Evolutionary conservation across 2,797 vertebrate species (phyloP), one percentile per base, ranked within the genome.

Genomic region (Glossophaga mutica): DNA sequence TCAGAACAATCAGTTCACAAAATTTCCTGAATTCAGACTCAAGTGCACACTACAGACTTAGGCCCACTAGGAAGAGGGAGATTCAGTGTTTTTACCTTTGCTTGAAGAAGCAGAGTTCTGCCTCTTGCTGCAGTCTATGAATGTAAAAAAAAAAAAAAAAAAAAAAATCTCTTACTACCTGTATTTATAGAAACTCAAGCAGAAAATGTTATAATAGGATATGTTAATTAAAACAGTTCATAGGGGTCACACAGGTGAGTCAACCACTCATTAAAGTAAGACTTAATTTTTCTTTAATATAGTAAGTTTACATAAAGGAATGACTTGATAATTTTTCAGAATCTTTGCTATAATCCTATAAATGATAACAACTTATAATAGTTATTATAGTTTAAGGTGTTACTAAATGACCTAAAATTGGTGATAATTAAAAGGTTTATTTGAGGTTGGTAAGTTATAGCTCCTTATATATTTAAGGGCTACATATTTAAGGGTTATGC

Each of bases 101-200:
- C 99, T 98, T 99, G 99, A 93, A 99, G 99, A 97, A 99, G 98
- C 88, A 99, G 98, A 83, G 98, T 98, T 97, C 98, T 99, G 78
- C 99, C 99, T 98, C 98, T 99, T 94, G 97, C 99, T 87, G 99
- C 98, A 96, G 99, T 99, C 99, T 99, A 97, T 24, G 98, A 97
- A 96, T 52, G 79, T 79, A 95, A 98, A 95, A 97, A 97, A 94
- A 4, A 96, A 96, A 95, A 98, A 95, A 97, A 97, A 94, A 4
- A 96, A 96, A 55, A 85, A 65, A 67, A 48, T 62, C 18, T 48
- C 37, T 82, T 94, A 95, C 84, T 55, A 77, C 9, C 78, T 68
- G 18, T 18, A 71, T 34, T 73, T 37, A 46, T 4, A 62, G 21
- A 84, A 14, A 44, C 9, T 34, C 9, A 57, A 34, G 32, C 62